phyloP scores from a whole-genome alignment of 2,113 vertebrate genomes.

The Pithys albifrons region DNA sequence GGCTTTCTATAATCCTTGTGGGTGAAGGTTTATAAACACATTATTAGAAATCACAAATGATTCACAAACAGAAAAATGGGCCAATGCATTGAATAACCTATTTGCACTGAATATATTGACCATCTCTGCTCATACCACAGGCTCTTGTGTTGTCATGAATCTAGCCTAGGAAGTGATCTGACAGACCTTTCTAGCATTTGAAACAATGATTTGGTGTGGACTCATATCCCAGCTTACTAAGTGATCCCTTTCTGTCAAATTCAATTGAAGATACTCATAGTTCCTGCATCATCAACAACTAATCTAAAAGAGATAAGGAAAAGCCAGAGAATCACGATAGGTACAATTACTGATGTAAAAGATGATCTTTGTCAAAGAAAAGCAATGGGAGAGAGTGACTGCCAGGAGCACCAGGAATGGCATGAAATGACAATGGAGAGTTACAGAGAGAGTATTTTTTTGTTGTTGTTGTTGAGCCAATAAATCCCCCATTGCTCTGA shows the following conservation, averaged over 20 bases:
- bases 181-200: neutral
- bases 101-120: neutral
- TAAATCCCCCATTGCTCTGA: neutral
- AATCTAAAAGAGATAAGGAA: neutral
- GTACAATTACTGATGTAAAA: neutral
- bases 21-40: neutral
- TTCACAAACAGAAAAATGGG: conserved; percentile 10
- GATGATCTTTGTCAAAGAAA: neutral
- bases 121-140: neutral
- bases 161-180: neutral
- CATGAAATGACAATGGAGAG: neutral
- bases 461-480: neutral
- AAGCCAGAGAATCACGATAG: neutral
- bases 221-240: neutral
- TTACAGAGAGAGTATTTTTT: neutral
- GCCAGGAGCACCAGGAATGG: neutral
- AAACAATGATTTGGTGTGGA: neutral
- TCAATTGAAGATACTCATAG: neutral
- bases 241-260: neutral
- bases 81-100: neutral
- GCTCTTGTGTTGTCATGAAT: neutral
- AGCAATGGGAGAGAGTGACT: neutral
- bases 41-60: conserved; percentile 15
- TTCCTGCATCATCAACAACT: neutral
- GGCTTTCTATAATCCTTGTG: neutral